Base-by-base conservation (phyloP, 2,888 invertebrate genomes). In the Elmis aenea region DNA sequence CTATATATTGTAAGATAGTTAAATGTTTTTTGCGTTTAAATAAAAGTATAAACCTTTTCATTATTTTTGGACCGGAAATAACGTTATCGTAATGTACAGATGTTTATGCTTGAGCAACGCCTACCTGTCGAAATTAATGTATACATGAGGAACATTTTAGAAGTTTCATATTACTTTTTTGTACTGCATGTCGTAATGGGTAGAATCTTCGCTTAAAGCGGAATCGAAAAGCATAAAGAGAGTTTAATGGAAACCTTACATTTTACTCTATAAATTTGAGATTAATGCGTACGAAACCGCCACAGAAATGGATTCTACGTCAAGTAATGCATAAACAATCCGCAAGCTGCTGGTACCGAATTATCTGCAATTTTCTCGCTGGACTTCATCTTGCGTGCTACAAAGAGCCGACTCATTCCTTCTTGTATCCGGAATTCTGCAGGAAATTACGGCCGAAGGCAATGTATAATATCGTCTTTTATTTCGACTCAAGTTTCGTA, bases 391-490 rank as follows among this genome's bases (percentile, higher is more conserved):
- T 36, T 36, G 33, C 25, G 27, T 31, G 42, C 32, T 42, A 45
- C 45, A 45, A 45, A 45, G 42, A 34, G 31, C 33, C 30, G 35
- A 25, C 36, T 33, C 41, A 36, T 41, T 41, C 33, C 37, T 25
- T 27, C 33, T 42, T 32, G 33, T 27, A 39, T 42, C 45, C 45
- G 42, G 36, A 22, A 39, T 50, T 41, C 42, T 49, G 39, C 52
- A 53, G 55, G 53, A 55, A 53, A 55, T 55, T 55, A 52, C 50
- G 33, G 41, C 52, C 53, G 35, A 44, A 39, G 47, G 53, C 52
- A 39, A 45, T 46, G 46, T 46, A 48, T 50, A 52, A 48, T 49
- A 50, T 47, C 44, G 40, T 38, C 38, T 38, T 38, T 31, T 33
- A 41, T 42, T 39, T 43, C 30, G 32, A 26, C 21, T 34, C 36